These are phyloP conservation scores for Antennarius striatus DNA, from an alignment of 2,113 vertebrate species.

Conservation along the genomic window DNA sequence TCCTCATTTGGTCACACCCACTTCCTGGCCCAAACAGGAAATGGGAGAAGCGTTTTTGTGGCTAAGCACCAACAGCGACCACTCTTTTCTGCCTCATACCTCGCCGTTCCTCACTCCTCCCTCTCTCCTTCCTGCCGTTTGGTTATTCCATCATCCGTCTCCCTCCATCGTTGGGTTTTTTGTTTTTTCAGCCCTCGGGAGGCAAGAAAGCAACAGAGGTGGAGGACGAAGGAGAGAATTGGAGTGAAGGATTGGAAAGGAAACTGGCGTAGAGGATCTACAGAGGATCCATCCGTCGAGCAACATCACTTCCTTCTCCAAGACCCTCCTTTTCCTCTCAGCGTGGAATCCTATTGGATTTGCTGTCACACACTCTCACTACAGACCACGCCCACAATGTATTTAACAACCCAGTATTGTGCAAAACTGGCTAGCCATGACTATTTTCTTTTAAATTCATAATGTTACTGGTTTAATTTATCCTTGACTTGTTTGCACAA, in stretches of 20 bases:
- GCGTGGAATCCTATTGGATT: conserved; percentile 56
- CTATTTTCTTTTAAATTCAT: conserved; percentile 72
- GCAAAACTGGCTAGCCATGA: conserved; percentile 76
- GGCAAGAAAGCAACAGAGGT: conserved; percentile 40
- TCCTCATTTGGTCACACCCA: conserved; percentile 49
- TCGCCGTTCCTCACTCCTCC: conserved; percentile 56
- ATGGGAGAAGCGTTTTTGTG: conserved; percentile 45
- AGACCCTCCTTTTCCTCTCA: conserved; percentile 66
- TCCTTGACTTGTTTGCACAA: conserved; percentile 77
- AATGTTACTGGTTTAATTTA: conserved; percentile 75
- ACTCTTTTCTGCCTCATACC: conserved; percentile 64
- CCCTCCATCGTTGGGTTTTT: conserved; percentile 39
- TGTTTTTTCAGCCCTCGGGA: conserved; percentile 37
- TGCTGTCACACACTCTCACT: conserved; percentile 45
- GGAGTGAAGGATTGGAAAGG: conserved; percentile 51
- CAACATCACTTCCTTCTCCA: conserved; percentile 62
- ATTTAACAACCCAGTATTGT: conserved; percentile 76
- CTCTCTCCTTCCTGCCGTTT: conserved; percentile 56
- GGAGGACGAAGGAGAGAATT: conserved; percentile 32
- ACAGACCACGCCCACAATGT: conserved; percentile 72
- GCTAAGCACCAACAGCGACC: conserved; percentile 55
- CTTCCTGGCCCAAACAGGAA: conserved; percentile 61
- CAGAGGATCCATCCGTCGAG: conserved; percentile 48
- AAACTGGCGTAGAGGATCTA: conserved; percentile 31
- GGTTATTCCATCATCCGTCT: conserved; percentile 36